phyloP scores from a whole-genome alignment of 2,888 invertebrate genomes.

The Cantharis flavilabris region DNA sequence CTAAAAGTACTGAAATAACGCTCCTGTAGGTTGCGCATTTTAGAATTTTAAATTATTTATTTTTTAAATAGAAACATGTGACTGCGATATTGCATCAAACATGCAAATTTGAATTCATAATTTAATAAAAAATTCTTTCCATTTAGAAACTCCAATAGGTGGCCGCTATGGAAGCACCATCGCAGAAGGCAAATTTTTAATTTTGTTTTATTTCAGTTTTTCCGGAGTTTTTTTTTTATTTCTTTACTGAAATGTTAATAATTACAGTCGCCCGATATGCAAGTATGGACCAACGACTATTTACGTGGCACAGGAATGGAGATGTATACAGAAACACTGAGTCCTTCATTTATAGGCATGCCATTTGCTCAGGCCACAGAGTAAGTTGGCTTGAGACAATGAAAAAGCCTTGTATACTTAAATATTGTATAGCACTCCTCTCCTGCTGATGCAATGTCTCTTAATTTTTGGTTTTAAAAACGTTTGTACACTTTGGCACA shows the following conservation, averaged over 20 bases:
- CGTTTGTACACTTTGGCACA: slow-evolving; percentile 15
- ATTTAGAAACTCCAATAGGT: not conserved
- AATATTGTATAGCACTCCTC: slow-evolving; percentile 37
- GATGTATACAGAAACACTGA: slow-evolving; percentile 99
- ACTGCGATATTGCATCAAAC: not conserved
- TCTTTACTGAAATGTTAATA: slow-evolving; percentile 34
- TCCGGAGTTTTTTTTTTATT: not conserved
- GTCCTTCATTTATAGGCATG: slow-evolving; percentile 97
- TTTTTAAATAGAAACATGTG: not conserved
- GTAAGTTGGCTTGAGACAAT: slow-evolving; percentile 72
- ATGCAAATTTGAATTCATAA: not conserved
- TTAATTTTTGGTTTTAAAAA: slow-evolving; percentile 20
- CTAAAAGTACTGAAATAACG: not conserved
- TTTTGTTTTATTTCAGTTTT: not conserved
- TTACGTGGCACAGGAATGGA: slow-evolving; percentile 99
- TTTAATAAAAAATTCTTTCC: not conserved
- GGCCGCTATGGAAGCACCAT: not conserved
- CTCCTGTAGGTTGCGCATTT: not conserved
- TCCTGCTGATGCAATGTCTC: slow-evolving; percentile 43
- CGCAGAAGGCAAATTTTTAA: not conserved
- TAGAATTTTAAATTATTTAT: not conserved
- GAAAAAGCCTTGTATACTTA: slow-evolving; percentile 11
- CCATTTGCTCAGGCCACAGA: slow-evolving; percentile 97
- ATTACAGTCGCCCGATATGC: slow-evolving; percentile 90
- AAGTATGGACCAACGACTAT: slow-evolving; percentile 99